Base-by-base conservation (phyloP, 1,140 invertebrate species). In the Camponotus pennsylvanicus region DNA sequence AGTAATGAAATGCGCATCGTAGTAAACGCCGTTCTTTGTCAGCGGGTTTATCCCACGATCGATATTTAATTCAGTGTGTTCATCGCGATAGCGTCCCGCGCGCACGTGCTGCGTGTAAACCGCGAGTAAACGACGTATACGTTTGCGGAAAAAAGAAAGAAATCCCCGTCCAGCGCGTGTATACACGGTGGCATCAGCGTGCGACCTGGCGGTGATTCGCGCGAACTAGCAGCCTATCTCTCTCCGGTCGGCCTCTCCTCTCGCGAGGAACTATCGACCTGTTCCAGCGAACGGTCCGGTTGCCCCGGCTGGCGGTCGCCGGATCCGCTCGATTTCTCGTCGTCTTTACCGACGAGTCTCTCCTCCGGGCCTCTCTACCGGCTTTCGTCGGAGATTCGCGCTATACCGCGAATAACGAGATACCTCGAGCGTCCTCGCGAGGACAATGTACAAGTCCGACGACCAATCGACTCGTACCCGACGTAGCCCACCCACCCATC, bases 131-230 rank as follows among this genome's bases (percentile, higher is more conserved):
- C 13, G n/a, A 40, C 4, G 57, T 37, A 45, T 13, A 59, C 6
- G 34, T 49, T 40, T 7, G 34, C 2, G 21, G 8, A 61, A 75
- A 52, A 40, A 32, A 18, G 32, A 45, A 66, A 70, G 42, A 13
- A 59, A 40, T 13, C n/a, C n/a, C 7, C 15, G n/a, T 34, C 18
- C 32, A 37, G 75, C 27, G 49, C 52, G 13, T 9, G 9, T 45
- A 59, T 11, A 13, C 52, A 15, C 40, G 18, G 15, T 27, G 42
- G 18, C 34, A 83, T 45, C 73, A 32, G 11, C 11, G 59, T 49
- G 87, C 87, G 77, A 86, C 84, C 84, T 88, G 75, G 87, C 61
- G 76, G 71, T 45, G 67, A 78, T 42, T 21, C 21, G 76, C 9
- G 4, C 37, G 69, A 88, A 80, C 86, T 64, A 80, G 52, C 8